Evolutionary conservation across 1,140 invertebrate genomes (phyloP).

Genomic region (Drosophila hydei): DNA sequence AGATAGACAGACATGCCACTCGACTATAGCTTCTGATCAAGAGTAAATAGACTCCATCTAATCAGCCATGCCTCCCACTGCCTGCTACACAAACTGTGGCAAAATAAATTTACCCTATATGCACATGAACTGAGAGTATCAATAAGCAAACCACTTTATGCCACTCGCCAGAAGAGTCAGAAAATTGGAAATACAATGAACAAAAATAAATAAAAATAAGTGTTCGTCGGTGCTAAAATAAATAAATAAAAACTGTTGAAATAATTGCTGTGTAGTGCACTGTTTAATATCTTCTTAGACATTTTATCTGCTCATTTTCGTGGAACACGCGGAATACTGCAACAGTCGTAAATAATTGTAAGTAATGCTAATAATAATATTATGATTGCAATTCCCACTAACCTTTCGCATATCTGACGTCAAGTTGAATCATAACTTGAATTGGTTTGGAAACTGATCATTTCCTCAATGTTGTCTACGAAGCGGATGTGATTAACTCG

Average conservation of each 20-base stretch:
- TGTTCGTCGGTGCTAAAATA: constrained; percentile 7
- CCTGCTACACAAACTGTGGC: no score
- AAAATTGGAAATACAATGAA: constrained; percentile 3
- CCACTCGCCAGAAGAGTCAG: constrained; percentile 1
- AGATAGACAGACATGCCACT: no score
- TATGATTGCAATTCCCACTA: constrained; percentile 17
- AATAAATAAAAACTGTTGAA: constrained; percentile 38
- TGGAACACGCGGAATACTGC: constrained; percentile 31
- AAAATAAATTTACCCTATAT: no score
- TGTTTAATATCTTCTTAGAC: constrained; percentile 61
- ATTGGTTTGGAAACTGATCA: neutral
- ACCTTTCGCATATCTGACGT: constrained; percentile 24
- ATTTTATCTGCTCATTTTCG: constrained; percentile 30
- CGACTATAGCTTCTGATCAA: no score
- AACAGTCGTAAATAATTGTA: constrained; percentile 60
- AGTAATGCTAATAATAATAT: constrained; percentile 65
- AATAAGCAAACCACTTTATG: constrained; percentile 16
- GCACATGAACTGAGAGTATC: no score
- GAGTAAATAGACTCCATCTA: no score
- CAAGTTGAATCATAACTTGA: constrained; percentile 12
- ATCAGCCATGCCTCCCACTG: no score
- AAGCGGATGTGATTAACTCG: constrained; percentile 33
- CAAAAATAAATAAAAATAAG: constrained; percentile 36
- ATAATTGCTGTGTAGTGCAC: constrained; percentile 41
- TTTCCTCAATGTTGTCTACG: constrained; percentile 17